Evolutionary conservation across 92 coral and sea anemone genomes (phyloP), one percentile per base, ranked within the genome.

Genomic region (Desmophyllum pertusum): DNA sequence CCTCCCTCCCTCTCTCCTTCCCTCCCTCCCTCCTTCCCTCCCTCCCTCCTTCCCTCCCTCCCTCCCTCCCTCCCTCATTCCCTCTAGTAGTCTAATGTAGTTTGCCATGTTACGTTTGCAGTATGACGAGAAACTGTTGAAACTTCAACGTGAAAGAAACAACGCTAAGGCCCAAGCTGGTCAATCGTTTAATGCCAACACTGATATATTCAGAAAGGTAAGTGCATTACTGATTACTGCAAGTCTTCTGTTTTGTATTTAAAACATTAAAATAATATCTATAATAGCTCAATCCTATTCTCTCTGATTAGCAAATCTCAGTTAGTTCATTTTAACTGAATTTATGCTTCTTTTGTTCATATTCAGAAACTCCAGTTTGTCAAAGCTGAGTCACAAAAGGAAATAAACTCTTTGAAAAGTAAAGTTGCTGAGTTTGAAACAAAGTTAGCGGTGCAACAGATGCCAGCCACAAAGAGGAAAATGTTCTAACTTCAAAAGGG

Each of bases 191-290:
- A 91, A 90, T 40, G 92, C 67, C 31, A 97, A 94, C 84, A 97
- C 90, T 41, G 99, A 97, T 75, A 97, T 97, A 68, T 97, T 94
- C 86, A 90, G 99, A 48, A 97, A 97, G 90, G 99, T 97, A 51
- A 71, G 51, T 75, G 17, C 27, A 31, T 41, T 13, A 4, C 9
- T 6, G 14, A 62, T 27, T 0, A 7, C 36, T 10, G 11, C 2
- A 13, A 35, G 21, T 31, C n/a, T 15, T 62, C 33, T n/a, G 19
- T 14, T 48, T 48, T 48, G 4, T 21, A 48, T 48, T 48, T 21
- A 6, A 8, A 46, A 48, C 18, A 48, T 48, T 21, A n/a, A n/a
- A n/a, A n/a, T 48, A 48, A 48, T 48, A 13, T 48, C 21, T 48
- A n/a, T 48, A 0, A 48, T 48, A 13, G 21, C 53, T 13, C 18